phyloP scores from a whole-genome alignment of 1,140 invertebrate species.

The Rhizoglyphus robini region DNA sequence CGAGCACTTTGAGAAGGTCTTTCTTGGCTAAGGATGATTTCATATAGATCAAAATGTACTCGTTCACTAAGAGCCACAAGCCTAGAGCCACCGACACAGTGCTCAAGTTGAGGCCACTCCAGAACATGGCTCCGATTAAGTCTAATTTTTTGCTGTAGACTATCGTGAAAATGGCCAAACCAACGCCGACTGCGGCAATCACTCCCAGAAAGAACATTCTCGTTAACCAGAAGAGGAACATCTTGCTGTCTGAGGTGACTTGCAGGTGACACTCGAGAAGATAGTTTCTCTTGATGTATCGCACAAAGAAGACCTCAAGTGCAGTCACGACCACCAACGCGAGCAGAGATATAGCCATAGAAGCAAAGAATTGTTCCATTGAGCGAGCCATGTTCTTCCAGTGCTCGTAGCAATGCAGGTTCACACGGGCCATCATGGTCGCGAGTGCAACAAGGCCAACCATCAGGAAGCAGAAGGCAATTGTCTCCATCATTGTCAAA shows the following conservation, averaged over 20 bases:
- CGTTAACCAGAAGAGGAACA: not conserved
- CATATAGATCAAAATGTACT: not conserved
- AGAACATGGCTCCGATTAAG: not conserved
- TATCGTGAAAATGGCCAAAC: not conserved
- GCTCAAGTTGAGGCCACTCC: not conserved
- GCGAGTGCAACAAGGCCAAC: not conserved
- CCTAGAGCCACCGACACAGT: not conserved
- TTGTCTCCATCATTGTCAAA: not conserved
- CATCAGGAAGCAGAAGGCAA: not conserved
- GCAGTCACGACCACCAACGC: too few species aligned
- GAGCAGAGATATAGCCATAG: too few species aligned
- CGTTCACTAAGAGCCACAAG: not conserved
- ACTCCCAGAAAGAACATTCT: not conserved
- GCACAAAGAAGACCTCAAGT: too few species aligned
- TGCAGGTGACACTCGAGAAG: not conserved
- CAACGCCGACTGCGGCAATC: not conserved
- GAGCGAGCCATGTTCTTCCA: not conserved
- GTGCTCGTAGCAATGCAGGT: not conserved
- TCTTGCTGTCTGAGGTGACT: not conserved
- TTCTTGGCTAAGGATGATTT: not conserved
- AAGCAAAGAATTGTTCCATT: too few species aligned
- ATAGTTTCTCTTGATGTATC: too few species aligned
- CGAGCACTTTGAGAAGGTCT: not conserved
- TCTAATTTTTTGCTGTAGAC: not conserved
- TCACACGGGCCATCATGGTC: not conserved